A percentile compares a stretch with the other conserved stretches of the same genome.
Evolutionary conservation across 2,888 invertebrate species (phyloP).

Genomic region (Cerceris rybyensis): DNA sequence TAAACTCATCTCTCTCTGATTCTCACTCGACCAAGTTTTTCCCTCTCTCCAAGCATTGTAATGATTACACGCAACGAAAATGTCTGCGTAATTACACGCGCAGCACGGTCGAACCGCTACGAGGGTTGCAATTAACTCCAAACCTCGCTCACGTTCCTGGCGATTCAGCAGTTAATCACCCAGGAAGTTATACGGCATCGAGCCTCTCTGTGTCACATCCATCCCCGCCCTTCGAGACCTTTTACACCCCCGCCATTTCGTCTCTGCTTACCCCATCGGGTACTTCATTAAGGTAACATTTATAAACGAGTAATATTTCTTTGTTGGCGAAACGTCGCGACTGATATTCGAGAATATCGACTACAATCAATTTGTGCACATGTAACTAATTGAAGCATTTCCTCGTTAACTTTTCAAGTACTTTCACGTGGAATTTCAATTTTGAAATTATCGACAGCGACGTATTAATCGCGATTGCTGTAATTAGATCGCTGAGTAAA

Average conservation of each 20-base stretch:
- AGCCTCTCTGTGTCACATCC: conserved; percentile 42
- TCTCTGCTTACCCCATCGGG: conserved; percentile 3
- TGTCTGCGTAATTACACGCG: conserved; percentile 54
- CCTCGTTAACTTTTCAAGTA: conserved; percentile 19
- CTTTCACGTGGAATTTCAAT: conserved; percentile 32
- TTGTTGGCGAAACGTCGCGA: neutral
- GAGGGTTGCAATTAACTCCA: conserved; percentile 61
- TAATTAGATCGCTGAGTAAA: conserved; percentile 14
- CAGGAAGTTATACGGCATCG: conserved; percentile 63
- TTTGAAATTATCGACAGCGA: conserved; percentile 10
- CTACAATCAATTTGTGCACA: conserved; percentile 20
- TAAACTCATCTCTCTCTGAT: neutral
- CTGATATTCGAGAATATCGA: conserved; percentile 44
- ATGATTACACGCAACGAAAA: conserved; percentile 47
- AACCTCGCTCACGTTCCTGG: conserved; percentile 64
- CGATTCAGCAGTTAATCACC: conserved; percentile 68
- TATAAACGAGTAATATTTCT: conserved; percentile 55
- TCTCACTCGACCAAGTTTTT: conserved; percentile 26
- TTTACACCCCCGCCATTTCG: conserved; percentile 1
- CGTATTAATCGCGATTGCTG: conserved; percentile 20
- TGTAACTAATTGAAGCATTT: conserved; percentile 34
- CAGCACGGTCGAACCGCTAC: conserved; percentile 25
- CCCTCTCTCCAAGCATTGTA: conserved; percentile 3
- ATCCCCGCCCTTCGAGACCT: conserved; percentile 25
- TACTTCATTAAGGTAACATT: conserved; percentile 60